Evolutionary conservation across 2,888 invertebrate genomes (phyloP).

Genomic region (Nomada fabriciana): DNA sequence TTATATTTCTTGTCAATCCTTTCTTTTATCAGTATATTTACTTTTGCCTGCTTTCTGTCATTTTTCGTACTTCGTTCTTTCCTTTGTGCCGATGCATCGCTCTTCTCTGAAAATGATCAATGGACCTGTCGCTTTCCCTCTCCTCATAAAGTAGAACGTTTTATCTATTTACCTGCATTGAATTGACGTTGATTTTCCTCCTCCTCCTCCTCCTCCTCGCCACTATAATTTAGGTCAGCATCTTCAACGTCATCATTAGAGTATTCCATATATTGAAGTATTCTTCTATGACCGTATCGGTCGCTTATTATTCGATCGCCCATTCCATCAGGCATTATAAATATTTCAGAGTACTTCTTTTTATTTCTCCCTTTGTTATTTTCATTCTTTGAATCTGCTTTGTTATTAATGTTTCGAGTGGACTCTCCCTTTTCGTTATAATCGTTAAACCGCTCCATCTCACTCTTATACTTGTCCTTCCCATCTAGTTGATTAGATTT

Average conservation of each 20-base stretch:
- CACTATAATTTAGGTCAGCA: constrained; percentile 37
- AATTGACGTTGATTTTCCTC: constrained; percentile 26
- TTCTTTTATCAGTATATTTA: constrained; percentile 66
- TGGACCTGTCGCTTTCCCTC: neutral
- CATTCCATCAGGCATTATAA: constrained; percentile 22
- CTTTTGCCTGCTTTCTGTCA: constrained; percentile 51
- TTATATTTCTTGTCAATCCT: constrained; percentile 53
- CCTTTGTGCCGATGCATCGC: constrained; percentile 1
- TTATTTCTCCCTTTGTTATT: neutral
- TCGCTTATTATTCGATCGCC: constrained; percentile 26
- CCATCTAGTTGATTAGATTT: constrained; percentile 18
- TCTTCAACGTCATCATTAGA: constrained; percentile 56
- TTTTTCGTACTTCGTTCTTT: constrained; percentile 18
- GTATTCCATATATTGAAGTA: constrained; percentile 56
- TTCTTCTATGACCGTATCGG: constrained; percentile 32
- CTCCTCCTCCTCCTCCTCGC: constrained; percentile 50
- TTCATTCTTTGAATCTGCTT: neutral
- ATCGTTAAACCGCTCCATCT: constrained; percentile 2
- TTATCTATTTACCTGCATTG: constrained; percentile 16
- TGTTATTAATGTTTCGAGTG: neutral
- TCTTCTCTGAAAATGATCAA: constrained; percentile 12
- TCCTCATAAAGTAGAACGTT: neutral
- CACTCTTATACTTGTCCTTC: constrained; percentile 1
- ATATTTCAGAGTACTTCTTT: constrained; percentile 17
- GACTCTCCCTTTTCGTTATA: neutral